A percentile compares a stretch with the other conserved stretches of the same genome.
Conservation (phyloP, 2,888 invertebrate genomes). For the Eutolmus rufibarbis region DNA sequence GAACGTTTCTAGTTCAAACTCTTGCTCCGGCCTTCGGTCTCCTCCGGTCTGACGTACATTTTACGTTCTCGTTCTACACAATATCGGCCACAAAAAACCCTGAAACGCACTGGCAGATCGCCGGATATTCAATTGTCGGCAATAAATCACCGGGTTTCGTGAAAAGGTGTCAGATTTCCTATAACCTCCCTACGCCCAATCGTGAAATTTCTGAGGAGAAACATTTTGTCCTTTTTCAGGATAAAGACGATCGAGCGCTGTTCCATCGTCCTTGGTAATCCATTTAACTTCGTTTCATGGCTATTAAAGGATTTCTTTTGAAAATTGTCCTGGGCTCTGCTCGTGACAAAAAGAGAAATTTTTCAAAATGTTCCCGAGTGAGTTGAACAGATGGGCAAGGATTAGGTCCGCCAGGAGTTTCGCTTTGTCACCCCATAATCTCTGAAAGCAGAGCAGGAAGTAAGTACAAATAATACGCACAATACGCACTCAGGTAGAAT, state of each 20-base stretch:
- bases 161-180: slow-evolving; percentile 34
- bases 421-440: neutral
- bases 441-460: neutral
- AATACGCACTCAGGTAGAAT: neutral
- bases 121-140: slow-evolving; percentile 35
- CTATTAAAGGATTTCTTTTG: neutral
- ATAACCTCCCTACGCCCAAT: neutral
- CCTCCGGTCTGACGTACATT: neutral
- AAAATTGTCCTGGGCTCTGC: neutral
- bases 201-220: neutral
- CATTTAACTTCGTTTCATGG: neutral
- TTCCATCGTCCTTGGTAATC: neutral
- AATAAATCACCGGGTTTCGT: slow-evolving; percentile 27
- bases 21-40: neutral
- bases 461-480: neutral
- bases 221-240: neutral
- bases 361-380: neutral
- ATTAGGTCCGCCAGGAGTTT: neutral
- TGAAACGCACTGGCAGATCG: neutral
- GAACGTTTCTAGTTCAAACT: slow-evolving; percentile 34
- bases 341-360: neutral
- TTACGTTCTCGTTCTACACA: slow-evolving; percentile 7
- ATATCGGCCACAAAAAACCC: neutral
- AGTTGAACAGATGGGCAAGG: neutral
- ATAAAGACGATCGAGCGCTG: neutral